Conservation (phyloP, 2,113 vertebrate genomes). For the Nerophis ophidion region DNA sequence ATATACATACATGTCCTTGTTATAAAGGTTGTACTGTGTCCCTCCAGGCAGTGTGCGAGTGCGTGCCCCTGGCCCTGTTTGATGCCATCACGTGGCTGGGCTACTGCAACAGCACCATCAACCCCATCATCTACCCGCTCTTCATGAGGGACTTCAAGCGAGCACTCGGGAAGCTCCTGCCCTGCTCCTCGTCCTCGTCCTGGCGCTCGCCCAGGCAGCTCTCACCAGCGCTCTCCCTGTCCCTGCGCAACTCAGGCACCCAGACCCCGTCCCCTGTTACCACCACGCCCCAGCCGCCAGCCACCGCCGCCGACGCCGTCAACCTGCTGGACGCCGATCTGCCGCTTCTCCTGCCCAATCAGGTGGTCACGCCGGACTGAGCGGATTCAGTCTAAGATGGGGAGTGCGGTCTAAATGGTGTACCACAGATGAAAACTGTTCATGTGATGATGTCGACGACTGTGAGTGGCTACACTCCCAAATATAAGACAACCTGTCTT, state of each 20-base stretch:
- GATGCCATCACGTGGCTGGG: conserved; percentile 94
- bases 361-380: conserved; percentile 73
- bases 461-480: no score
- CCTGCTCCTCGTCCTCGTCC: conserved; percentile 71
- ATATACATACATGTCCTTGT: no score
- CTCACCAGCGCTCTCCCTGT: conserved; percentile 79
- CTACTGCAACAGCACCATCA: conserved; percentile 98
- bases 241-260: conserved; percentile 83
- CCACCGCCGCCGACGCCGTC: conserved; percentile 47
- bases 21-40: neutral
- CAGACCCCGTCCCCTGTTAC: conserved; percentile 55
- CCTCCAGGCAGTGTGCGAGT: conserved; percentile 82
- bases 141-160: conserved; percentile 98
- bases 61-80: conserved; percentile 78
- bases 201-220: conserved; percentile 55
- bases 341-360: conserved; percentile 66
- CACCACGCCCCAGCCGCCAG: conserved; percentile 44
- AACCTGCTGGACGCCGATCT: conserved; percentile 71
- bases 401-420: no score
- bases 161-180: conserved; percentile 83
- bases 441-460: no score
- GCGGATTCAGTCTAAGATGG: neutral
- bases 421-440: no score
- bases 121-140: conserved; percentile 95
- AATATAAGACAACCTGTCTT: no score